Percentiles rank a stretch among this genome's conserved stretches.
Evolutionary conservation across 30 jellyfish, hydroid and myxozoan genomes (phyloP).

Genomic region (Morbakka virulenta): DNA sequence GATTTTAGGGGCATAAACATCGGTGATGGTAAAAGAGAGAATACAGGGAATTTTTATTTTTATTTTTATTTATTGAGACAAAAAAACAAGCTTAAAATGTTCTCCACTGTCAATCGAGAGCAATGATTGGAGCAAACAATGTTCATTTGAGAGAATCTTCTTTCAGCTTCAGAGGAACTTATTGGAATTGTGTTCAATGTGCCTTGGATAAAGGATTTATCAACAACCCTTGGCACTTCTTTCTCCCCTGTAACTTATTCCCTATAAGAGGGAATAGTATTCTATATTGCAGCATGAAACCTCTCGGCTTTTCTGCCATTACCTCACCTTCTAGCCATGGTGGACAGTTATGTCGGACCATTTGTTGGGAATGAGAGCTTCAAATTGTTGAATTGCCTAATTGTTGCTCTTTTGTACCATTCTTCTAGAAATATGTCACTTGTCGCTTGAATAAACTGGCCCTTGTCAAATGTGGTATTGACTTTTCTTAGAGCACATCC

Average conservation of each 20-base stretch:
- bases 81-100: background rate
- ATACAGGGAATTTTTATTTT: too few species aligned
- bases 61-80: background rate
- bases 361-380: background rate
- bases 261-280: background rate
- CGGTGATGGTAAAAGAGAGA: too few species aligned
- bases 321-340: conserved; percentile 27
- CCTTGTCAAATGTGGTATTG: conserved; percentile 2
- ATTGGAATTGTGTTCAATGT: background rate
- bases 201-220: background rate
- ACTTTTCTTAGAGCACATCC: background rate
- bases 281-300: background rate
- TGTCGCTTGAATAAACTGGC: conserved; percentile 8
- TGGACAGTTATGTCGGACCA: background rate
- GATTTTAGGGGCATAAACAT: too few species aligned
- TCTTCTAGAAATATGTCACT: background rate
- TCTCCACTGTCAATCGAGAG: background rate
- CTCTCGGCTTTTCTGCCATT: background rate
- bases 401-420: background rate
- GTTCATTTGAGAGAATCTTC: conserved; percentile 16
- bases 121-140: background rate
- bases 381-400: background rate
- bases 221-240: background rate
- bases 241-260: background rate
- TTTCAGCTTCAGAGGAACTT: conserved; percentile 8